Evolutionary conservation across 2,113 vertebrate genomes (phyloP), one percentile per base, ranked within the genome.

Genomic region (Oriolus oriolus): DNA sequence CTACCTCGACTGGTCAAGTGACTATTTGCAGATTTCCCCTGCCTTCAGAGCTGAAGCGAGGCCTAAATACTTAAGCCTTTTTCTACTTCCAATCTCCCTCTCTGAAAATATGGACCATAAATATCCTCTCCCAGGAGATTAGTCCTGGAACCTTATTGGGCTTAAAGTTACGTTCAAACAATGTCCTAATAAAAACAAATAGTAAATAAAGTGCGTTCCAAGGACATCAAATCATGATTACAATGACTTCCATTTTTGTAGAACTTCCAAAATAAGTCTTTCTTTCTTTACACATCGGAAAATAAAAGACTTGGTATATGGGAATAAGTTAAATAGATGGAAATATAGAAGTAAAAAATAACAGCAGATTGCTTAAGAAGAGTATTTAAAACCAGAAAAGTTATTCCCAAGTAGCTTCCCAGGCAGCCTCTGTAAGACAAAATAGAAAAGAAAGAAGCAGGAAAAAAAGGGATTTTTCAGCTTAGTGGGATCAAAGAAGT

Each of bases 21-120:
- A 41, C 73, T 56, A 10, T 56, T 64, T 87, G 56, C 49, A 95
- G 74, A 82, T 95, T 84, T 91, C 65, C 52, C 37, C 44, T 63
- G 69, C 85, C 53, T 84, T 87, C 80, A 61, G 69, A 84, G 88
- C 15, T 81, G 83, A 84, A 82, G 28, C 0, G 0, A 90, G 57
- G 81, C 66, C 90, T 79, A 94, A 94, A 93, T 94, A 84, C 78
- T 89, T 84, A 73, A 91, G 87, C 69, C 70, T 89, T 96, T 96
- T 94, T 85, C 83, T 92, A 71, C 69, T 87, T 92, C 63, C 87
- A 91, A 28, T 77, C 75, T 94, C 70, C 28, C 30, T 79, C 69
- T 70, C 93, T 87, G 80, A 95, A 96, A 96, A 91, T 87, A 90
- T 41, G 64, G 91, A 92, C 95, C 90, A 95, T 91, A 96, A 96